Percentiles rank a stretch among this genome's conserved stretches.
phyloP scores from a whole-genome alignment of 2,113 vertebrate genomes.

The Paraplagusia blochii region DNA sequence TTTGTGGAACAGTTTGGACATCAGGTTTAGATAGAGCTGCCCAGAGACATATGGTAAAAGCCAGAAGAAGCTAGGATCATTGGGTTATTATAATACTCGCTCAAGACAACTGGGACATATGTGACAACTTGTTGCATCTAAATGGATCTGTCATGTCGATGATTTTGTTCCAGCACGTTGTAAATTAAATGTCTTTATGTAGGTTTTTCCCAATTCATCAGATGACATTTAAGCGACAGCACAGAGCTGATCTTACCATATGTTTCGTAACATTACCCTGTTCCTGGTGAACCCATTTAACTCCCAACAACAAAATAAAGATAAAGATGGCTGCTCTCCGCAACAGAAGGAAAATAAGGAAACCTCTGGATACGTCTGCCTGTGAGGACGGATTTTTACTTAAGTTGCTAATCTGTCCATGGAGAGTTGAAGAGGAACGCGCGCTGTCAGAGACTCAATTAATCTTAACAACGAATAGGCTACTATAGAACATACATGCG shows the following conservation, averaged over 20 bases:
- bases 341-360: constrained; percentile 1
- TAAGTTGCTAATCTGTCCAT: not conserved
- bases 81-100: too few relatives aligned
- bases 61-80: too few relatives aligned
- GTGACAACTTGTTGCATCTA: too few relatives aligned
- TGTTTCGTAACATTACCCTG: constrained; percentile 21
- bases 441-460: constrained; percentile 2
- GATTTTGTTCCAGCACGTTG: too few relatives aligned
- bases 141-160: too few relatives aligned
- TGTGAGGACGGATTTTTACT: constrained; percentile 49
- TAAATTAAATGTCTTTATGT: too few relatives aligned
- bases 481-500: not conserved
- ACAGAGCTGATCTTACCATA: constrained; percentile 5
- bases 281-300: constrained; percentile 55
- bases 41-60: too few relatives aligned
- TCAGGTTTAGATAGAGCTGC: too few relatives aligned
- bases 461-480: constrained; percentile 20
- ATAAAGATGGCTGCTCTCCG: constrained; percentile 16
- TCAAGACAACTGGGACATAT: too few relatives aligned
- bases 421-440: constrained; percentile 12
- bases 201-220: too few relatives aligned
- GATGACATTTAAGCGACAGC: not conserved
- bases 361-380: constrained; percentile 21
- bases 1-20: too few relatives aligned
- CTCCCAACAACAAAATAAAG: constrained; percentile 22